A percentile compares a stretch with the other conserved stretches of the same genome.
phyloP scores from a whole-genome alignment of 2,113 vertebrate species.

The Danio rerio region GRCz12tu NC_133186.1:18640001-18640500 shows the following conservation, averaged over 20 bases:
- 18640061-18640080: conserved; percentile 75
- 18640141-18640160: conserved; percentile 78
- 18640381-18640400: conserved; percentile 21
- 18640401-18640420: conserved; percentile 46
- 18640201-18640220: conserved; percentile 68
- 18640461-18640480: conserved; percentile 31
- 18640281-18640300: conserved; percentile 87
- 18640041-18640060: conserved; percentile 70
- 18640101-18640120: conserved; percentile 81
- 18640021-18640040: conserved; percentile 64
- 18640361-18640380: conserved; percentile 71
- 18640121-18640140: conserved; percentile 71
- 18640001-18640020: conserved; percentile 64
- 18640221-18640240: conserved; percentile 52
- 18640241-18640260: conserved; percentile 57
- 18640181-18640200: conserved; percentile 64
- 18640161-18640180: conserved; percentile 78
- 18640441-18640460: conserved; percentile 38
- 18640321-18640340: conserved; percentile 83
- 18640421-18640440: conserved; percentile 31
- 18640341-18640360: conserved; percentile 85
- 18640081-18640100: conserved; percentile 72
- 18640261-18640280: conserved; percentile 73
- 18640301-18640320: conserved; percentile 94
- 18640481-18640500: conserved; percentile 28